Conservation (phyloP, 1,140 invertebrate genomes). For the Bombus huntii region DNA sequence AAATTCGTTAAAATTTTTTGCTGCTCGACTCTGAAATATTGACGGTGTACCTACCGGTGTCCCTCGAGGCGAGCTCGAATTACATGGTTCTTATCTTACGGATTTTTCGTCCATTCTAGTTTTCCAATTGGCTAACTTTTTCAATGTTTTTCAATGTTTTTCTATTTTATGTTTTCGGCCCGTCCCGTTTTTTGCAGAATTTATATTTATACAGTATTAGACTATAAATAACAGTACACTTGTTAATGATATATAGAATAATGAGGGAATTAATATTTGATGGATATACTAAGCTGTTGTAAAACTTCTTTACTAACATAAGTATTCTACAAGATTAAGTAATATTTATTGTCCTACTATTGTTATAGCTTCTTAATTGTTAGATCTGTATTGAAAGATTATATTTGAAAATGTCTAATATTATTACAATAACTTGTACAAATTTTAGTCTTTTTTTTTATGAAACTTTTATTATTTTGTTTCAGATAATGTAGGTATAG, state of each 20-base stretch:
- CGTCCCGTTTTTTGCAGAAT: not conserved
- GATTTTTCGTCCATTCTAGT: conserved; percentile 2
- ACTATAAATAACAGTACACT: not conserved
- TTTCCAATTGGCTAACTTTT: not conserved
- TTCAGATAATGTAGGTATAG: conserved; percentile 82
- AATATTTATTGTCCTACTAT: not conserved
- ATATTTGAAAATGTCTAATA: not conserved
- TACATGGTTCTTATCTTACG: not conserved
- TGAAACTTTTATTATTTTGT: conserved; percentile 56
- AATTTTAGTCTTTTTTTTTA: not conserved
- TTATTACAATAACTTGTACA: not conserved
- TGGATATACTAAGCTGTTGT: not conserved
- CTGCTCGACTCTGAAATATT: not conserved
- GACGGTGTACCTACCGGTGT: conserved; percentile 13
- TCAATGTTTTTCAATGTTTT: not conserved
- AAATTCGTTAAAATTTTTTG: not conserved
- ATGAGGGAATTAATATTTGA: not conserved
- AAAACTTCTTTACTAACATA: not conserved
- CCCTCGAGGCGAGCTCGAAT: not conserved
- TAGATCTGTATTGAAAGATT: not conserved
- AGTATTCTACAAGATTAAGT: not conserved
- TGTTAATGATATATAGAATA: conserved; percentile 5
- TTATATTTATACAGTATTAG: not conserved
- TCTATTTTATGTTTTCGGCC: not conserved
- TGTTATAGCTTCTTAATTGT: not conserved